Percentiles rank a stretch among this genome's conserved stretches.
These are phyloP conservation scores for Eleginops maclovinus DNA, from an alignment of 2,113 vertebrate species.

Conservation along the genomic window DNA sequence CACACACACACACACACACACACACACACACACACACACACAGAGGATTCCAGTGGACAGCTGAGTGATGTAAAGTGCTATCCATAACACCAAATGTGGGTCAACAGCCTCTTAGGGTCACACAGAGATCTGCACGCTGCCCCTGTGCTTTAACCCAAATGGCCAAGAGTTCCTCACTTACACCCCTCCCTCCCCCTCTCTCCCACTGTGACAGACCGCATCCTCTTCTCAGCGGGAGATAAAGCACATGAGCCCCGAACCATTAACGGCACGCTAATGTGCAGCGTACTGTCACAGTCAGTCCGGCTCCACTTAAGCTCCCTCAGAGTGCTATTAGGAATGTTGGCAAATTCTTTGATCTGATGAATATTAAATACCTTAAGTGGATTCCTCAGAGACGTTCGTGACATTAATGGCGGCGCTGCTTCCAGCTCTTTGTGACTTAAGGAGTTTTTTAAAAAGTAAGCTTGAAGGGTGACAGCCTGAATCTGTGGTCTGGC, in stretches of 20 bases:
- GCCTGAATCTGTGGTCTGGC: neutral
- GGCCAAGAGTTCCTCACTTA: slow-evolving; percentile 30
- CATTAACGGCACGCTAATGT: slow-evolving; percentile 42
- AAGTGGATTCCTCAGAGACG: slow-evolving; percentile 59
- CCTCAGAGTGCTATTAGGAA: slow-evolving; percentile 45
- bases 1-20: neutral
- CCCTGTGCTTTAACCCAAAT: slow-evolving; percentile 55
- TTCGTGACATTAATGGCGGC: slow-evolving; percentile 61
- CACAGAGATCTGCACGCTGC: slow-evolving; percentile 17
- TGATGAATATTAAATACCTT: slow-evolving; percentile 73
- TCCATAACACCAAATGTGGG: slow-evolving; percentile 66
- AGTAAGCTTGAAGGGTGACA: neutral
- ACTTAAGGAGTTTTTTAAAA: slow-evolving; percentile 2
- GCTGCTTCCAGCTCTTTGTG: slow-evolving; percentile 7
- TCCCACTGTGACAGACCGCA: slow-evolving; percentile 38
- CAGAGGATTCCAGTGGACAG: slow-evolving; percentile 14
- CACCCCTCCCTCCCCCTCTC: neutral
- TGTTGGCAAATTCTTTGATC: slow-evolving; percentile 54
- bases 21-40: slow-evolving; percentile 1
- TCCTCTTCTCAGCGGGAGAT: slow-evolving; percentile 50
- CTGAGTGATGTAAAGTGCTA: slow-evolving; percentile 50
- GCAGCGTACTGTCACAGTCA: slow-evolving; percentile 43
- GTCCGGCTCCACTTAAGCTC: slow-evolving; percentile 37
- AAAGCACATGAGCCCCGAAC: slow-evolving; percentile 29
- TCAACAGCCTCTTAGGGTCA: slow-evolving; percentile 71